Base-by-base conservation (phyloP, 2,888 invertebrate species). In the Andricus curvator region DNA sequence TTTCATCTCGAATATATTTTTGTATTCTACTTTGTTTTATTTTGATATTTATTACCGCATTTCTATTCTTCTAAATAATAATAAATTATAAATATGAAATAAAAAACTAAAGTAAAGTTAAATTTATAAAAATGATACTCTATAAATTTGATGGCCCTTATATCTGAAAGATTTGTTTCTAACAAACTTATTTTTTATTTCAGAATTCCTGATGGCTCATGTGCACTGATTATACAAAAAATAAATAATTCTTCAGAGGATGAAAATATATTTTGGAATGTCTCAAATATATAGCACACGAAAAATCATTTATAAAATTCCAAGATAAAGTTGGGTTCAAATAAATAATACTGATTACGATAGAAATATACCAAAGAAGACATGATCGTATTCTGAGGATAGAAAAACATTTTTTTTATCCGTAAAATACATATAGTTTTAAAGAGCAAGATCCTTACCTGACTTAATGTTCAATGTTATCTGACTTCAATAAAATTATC, bases 141-240 rank as follows among this genome's bases (percentile, higher is more conserved):
- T n/a, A 29, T 51, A 15, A 51, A 37, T 29, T 33, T 56, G 33
- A 8, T 56, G 4, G 5, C 13, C 4, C 4, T 41, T 44, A 2
- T 1, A 44, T 22, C 67, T 67, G n/a, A 41, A 13, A 37, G 4
- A 22, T 20, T 2, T n/a, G 9, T n/a, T 48, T 48, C 68, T 68
- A 25, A 68, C 8, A 0, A 15, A 48, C 9, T 48, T 48, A 48
- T 68, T 74, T 56, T 74, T 56, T n/a, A 56, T 74, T 74, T 74
- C 56, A 74, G 74, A 56, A 0, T 56, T 37, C 56, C 74, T 37
- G 33, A 20, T 74, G 56, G 33, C 74, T 22, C 33, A 56, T 60
- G n/a, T 74, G 6, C 22, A 60, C n/a, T 51, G n/a, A 25, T 17
- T 8, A 48, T 17, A 33, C 13, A 74, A 51, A 51, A 56, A 29